Evolutionary conservation across 2,113 vertebrate species (phyloP).

Genomic region (Trogon surrucura): DNA sequence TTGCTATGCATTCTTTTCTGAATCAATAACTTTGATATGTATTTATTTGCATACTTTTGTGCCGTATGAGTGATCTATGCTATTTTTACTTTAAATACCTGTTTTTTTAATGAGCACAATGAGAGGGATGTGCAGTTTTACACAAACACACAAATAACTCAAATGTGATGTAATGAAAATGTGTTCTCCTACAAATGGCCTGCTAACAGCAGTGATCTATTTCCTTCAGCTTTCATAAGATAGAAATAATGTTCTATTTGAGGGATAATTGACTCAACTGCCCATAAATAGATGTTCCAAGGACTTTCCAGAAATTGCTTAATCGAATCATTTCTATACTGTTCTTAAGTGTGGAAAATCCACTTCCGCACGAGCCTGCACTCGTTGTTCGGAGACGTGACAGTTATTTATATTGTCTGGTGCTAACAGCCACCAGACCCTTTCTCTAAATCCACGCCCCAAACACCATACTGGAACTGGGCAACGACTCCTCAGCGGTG

Average conservation of each 20-base stretch:
- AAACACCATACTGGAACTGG: too few relatives aligned
- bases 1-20: neutral
- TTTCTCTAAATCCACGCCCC: accelerated
- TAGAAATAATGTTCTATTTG: neutral
- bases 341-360: neutral
- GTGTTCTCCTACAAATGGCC: neutral
- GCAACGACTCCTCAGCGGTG: neutral
- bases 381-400: accelerated
- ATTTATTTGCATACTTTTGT: neutral
- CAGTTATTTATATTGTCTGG: neutral
- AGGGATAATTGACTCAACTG: neutral
- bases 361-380: accelerated
- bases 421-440: accelerated
- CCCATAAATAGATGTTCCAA: neutral
- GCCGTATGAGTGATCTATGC: neutral
- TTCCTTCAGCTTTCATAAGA: neutral
- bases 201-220: neutral
- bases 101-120: neutral
- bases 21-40: neutral
- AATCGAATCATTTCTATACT: neutral
- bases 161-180: neutral
- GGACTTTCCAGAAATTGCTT: neutral
- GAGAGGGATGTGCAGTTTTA: neutral
- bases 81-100: neutral
- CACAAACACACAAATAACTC: neutral